Percentiles rank a stretch among this genome's conserved stretches.
Conservation (phyloP, 2,888 invertebrate genomes). For the Tribolium freemani region DNA sequence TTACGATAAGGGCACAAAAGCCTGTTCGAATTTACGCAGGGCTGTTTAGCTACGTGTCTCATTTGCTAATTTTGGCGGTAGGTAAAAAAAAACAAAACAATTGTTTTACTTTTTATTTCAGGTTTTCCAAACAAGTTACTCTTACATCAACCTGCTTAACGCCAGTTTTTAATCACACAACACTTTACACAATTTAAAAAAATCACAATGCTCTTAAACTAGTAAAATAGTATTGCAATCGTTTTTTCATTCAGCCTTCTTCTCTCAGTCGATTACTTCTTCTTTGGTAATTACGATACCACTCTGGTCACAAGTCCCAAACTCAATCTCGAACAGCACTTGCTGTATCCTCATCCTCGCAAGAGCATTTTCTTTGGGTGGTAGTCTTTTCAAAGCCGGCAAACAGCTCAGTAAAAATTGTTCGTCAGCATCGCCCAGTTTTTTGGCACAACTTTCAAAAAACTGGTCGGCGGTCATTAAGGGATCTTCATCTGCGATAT, state of each 20-base stretch:
- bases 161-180: background rate
- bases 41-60: background rate
- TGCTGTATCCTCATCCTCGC: conserved; percentile 38
- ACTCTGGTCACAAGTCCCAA: background rate
- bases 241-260: no score
- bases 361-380: conserved; percentile 18
- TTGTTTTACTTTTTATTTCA: background rate
- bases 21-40: conserved; percentile 8
- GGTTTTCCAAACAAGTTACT: background rate
- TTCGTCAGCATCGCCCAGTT: conserved; percentile 23
- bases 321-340: conserved; percentile 11
- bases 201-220: no score
- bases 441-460: background rate
- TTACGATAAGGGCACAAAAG: background rate
- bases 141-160: background rate
- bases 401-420: conserved; percentile 35
- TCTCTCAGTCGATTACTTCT: background rate
- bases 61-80: conserved; percentile 1
- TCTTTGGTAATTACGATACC: background rate
- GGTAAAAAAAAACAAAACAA: background rate
- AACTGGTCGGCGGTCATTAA: background rate
- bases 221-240: no score
- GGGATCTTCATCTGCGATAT: background rate
- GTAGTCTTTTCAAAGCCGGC: conserved; percentile 24
- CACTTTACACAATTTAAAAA: no score